Evolutionary conservation across 1,140 invertebrate genomes (phyloP), one percentile per base, ranked within the genome.

Genomic region (Drosophila suzukii): DNA sequence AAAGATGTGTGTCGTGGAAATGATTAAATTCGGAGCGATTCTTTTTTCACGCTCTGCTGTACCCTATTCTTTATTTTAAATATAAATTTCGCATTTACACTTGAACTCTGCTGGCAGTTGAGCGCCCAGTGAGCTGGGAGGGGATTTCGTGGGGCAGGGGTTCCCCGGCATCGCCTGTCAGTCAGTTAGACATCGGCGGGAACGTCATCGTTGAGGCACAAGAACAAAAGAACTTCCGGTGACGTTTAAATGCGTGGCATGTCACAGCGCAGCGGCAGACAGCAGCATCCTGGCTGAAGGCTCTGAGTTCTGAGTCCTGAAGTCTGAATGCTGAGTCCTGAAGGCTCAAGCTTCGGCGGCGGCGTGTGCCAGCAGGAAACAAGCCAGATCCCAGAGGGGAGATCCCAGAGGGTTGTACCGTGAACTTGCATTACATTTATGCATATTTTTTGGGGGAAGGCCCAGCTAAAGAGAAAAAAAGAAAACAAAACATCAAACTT

Each of bases 221-320:
- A 88, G 84, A 88, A 88, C 84, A 88, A 88, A 88, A 84, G 77
- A 68, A 81, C 78, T 89, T 89, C 84, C 84, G 84, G 80, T 89
- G 84, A 89, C 77, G 81, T 80, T 89, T 89, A 89, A 89, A 89
- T 89, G 84, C 84, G 84, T 89, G 70, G 80, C 84, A 89, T 89
- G 84, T 89, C 84, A 68, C 65, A 83, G 77, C 66, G 60, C 61
- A 88, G 83, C 79, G 72, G 79, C 79, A 88, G 83, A 88, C 83
- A 86, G 79, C 83, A 62, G 83, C 84, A 88, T 88, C 83, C 83
- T 86, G 83, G 79, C 63, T 57, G 74, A 51, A 53, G 53, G 59
- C 73, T 8, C 68, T 10, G 20, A 12, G 20, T 43, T 11, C 15
- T 39, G 49, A 36, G 24, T 39, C 24, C 34, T 41, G 51, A 30